Percentiles rank a stretch among this genome's conserved stretches.
These are phyloP conservation scores for Cyclargus thomasi DNA, from an alignment of 1,140 invertebrate genomes.

Conservation along the genomic window DNA sequence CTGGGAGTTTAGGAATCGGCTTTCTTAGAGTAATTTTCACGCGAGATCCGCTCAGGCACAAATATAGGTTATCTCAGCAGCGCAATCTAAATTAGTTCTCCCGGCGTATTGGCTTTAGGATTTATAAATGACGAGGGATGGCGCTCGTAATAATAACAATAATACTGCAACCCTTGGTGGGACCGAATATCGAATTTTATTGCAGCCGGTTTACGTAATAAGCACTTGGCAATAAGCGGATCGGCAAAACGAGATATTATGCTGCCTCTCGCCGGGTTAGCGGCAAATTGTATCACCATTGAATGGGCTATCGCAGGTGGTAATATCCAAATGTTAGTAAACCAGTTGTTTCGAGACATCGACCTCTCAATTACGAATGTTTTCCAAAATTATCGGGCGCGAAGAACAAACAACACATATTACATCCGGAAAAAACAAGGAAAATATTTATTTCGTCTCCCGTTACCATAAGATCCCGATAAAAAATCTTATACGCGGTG, in stretches of 20 bases:
- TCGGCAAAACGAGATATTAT: neutral
- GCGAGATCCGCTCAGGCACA: neutral
- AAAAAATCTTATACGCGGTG: conserved; percentile 21
- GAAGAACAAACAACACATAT: conserved; percentile 2
- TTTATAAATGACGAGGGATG: conserved; percentile 1
- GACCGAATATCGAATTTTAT: conserved; percentile 1
- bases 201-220: neutral
- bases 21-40: neutral
- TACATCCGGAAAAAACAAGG: conserved; percentile 18
- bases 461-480: conserved; percentile 21
- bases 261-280: neutral
- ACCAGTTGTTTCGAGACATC: neutral
- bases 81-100: conserved; percentile 3
- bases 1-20: neutral
- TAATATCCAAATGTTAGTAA: neutral
- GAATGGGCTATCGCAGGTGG: neutral
- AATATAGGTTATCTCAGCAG: neutral
- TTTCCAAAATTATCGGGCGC: neutral
- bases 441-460: conserved; percentile 22
- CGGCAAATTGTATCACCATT: neutral
- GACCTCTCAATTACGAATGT: neutral
- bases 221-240: neutral
- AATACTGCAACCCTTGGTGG: neutral
- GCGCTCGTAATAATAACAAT: neutral
- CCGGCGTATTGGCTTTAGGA: neutral